phyloP scores from a whole-genome alignment of 2,797 vertebrate species.

The Lacerta agilis region DNA sequence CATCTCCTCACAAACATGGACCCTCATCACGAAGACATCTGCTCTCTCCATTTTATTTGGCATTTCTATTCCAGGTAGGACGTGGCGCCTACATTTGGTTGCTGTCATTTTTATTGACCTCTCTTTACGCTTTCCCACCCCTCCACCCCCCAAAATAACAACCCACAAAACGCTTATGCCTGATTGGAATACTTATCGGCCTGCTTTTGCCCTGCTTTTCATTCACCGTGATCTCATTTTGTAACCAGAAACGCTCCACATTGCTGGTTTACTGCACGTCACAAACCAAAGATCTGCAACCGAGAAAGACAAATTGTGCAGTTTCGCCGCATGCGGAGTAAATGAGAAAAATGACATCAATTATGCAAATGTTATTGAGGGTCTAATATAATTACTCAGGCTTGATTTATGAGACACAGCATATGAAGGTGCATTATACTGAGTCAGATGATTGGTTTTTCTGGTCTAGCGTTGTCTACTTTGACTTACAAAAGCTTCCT shows the following conservation, averaged over 20 bases:
- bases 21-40: neutral
- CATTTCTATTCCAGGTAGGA: neutral
- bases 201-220: constrained; percentile 49
- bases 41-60: constrained; percentile 46
- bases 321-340: neutral
- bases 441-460: neutral
- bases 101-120: neutral
- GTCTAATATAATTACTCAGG: constrained; percentile 7
- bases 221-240: constrained; percentile 38
- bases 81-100: constrained; percentile 15
- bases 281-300: neutral
- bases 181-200: constrained; percentile 50
- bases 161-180: neutral
- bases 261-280: neutral
- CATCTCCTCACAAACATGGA: constrained; percentile 29
- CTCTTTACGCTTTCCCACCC: constrained; percentile 26
- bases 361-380: constrained; percentile 13
- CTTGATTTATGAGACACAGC: neutral
- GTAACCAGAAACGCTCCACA: constrained; percentile 28
- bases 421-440: neutral
- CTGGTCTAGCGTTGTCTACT: neutral
- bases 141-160: neutral
- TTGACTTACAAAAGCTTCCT: neutral
- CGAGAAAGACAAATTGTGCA: neutral
- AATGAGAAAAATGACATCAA: neutral